Conservation (phyloP, 2,797 vertebrate genomes). For the Acrocephalus scirpaceus region DNA sequence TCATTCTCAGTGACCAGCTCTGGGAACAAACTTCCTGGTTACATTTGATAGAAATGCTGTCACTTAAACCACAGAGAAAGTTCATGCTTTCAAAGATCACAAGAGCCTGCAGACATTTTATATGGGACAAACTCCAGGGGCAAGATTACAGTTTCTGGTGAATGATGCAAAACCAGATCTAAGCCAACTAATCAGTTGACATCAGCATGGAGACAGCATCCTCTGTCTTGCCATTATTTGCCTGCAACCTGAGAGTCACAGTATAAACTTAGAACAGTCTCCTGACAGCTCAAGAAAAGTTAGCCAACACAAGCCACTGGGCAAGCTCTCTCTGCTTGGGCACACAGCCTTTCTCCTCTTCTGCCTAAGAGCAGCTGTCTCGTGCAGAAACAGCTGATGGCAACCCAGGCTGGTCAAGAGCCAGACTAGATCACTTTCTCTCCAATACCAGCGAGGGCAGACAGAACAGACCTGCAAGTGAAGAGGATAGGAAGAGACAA, state of each 20-base stretch:
- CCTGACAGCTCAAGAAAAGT: not conserved
- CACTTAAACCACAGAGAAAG: not conserved
- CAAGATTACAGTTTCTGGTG: not conserved
- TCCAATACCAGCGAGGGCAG: conserved; percentile 43
- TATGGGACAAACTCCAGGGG: not conserved
- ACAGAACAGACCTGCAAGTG: not conserved
- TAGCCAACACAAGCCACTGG: not conserved
- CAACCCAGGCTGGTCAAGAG: conserved; percentile 28
- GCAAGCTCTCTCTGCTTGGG: not conserved
- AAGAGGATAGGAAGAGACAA: not conserved
- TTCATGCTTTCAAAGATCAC: not conserved
- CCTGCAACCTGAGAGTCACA: not conserved
- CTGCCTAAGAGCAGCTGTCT: conserved; percentile 47
- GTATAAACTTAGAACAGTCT: conserved; percentile 35
- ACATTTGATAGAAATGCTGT: not conserved
- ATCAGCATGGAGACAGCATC: not conserved
- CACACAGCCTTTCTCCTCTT: not conserved
- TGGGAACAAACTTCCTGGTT: not conserved
- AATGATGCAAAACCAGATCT: not conserved
- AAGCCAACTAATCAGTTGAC: not conserved
- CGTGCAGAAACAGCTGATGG: conserved; percentile 49
- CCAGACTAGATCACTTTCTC: conserved; percentile 50
- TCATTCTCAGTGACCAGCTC: not conserved
- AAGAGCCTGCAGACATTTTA: not conserved
- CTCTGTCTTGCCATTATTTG: not conserved